Conservation (phyloP, 2,113 vertebrate genomes). For the Crocuta crocuta region DNA sequence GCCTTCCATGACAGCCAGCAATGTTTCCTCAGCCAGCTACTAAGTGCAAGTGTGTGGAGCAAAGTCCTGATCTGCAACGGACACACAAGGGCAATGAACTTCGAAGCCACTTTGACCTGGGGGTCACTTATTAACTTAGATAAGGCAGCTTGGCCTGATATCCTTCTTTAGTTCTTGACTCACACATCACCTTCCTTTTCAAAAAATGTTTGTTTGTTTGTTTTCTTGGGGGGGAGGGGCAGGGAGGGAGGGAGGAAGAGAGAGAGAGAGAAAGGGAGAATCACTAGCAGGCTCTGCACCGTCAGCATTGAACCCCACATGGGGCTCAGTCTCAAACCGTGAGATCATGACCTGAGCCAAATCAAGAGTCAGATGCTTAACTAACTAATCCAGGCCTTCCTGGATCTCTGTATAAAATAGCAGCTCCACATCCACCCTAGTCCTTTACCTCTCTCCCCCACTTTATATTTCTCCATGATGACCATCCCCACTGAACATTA, state of each 20-base stretch:
- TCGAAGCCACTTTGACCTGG: too few relatives aligned
- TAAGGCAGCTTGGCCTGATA: background rate
- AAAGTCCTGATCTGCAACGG: background rate
- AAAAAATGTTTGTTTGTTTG: too few relatives aligned
- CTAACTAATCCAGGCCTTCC: background rate
- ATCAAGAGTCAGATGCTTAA: too few relatives aligned
- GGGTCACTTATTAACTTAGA: background rate
- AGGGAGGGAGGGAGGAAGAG: too few relatives aligned
- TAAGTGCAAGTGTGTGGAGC: background rate
- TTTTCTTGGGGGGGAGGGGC: too few relatives aligned
- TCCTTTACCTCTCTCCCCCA: background rate
- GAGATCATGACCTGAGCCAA: too few relatives aligned
- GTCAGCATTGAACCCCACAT: too few relatives aligned
- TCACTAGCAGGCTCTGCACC: too few relatives aligned
- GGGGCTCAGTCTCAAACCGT: too few relatives aligned
- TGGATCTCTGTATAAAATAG: background rate
- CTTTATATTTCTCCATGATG: background rate
- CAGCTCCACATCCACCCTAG: background rate
- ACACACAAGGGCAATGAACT: too few relatives aligned
- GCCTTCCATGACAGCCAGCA: background rate
- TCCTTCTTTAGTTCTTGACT: background rate
- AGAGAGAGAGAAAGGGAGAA: too few relatives aligned
- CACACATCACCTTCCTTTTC: background rate
- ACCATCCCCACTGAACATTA: background rate
- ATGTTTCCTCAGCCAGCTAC: background rate